Evolutionary conservation across 2,888 invertebrate species (phyloP).

Genomic region (Germaria angustata): DNA sequence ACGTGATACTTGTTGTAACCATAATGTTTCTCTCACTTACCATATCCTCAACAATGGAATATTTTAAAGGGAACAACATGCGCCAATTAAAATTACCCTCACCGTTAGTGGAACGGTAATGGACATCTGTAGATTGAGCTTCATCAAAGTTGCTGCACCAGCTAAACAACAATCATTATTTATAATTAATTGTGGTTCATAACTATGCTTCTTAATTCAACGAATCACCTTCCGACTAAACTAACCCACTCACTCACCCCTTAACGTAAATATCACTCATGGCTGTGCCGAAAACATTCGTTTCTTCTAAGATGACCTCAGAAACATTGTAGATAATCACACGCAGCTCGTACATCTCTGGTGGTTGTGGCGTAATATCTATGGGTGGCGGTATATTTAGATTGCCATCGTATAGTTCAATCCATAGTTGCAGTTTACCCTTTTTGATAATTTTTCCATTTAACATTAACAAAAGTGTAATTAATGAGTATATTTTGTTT

Average conservation of each 20-base stretch:
- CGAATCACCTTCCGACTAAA: background rate
- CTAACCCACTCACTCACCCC: conserved; percentile 82
- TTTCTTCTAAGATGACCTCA: conserved; percentile 85
- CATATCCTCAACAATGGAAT: conserved; percentile 87
- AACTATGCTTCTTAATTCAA: conserved; percentile 26
- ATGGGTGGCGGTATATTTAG: conserved; percentile 85
- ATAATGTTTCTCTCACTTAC: conserved; percentile 73
- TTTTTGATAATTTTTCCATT: conserved; percentile 75
- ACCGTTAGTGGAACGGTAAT: conserved; percentile 88
- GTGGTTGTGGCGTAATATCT: conserved; percentile 87
- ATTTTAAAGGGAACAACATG: conserved; percentile 90
- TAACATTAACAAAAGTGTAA: conserved; percentile 3
- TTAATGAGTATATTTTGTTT: background rate
- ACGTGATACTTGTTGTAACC: background rate
- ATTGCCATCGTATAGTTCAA: conserved; percentile 88
- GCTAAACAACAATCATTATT: conserved; percentile 77
- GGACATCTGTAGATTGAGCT: conserved; percentile 90
- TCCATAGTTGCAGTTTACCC: conserved; percentile 95
- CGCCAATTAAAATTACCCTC: conserved; percentile 95
- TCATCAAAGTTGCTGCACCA: conserved; percentile 86
- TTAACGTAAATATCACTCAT: conserved; percentile 89
- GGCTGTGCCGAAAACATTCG: conserved; percentile 86
- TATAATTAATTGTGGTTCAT: background rate
- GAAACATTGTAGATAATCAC: conserved; percentile 85
- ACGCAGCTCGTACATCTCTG: conserved; percentile 85